Evolutionary conservation across 2,888 invertebrate species (phyloP), one percentile per base, ranked within the genome.

Genomic region (Pseudococcus longispinus): DNA sequence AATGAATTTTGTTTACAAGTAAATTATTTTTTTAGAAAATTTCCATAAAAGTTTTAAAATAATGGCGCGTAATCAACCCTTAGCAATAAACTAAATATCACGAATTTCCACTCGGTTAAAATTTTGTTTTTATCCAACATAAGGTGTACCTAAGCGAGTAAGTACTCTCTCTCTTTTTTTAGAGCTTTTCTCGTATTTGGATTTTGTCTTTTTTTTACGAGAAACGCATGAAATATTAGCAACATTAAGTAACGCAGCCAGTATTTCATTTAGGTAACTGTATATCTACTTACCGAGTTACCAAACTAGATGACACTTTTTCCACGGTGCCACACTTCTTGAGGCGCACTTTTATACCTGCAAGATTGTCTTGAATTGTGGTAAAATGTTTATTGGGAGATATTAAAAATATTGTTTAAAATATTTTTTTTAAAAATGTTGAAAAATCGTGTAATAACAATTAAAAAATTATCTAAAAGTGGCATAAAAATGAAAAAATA

Each of bases 11-110:
- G 29, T 74, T 74, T 74, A 74, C 74, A 65, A 65, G 65, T 74
- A 32, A 74, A 32, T 74, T 37, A 74, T 37, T 74, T 51, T 51
- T 51, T 74, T 74, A 74, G 13, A 74, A 32, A 32, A 74, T 74
- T 74, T 74, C 74, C n/a, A 74, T 74, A 74, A 74, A 74, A 74
- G 74, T 29, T 74, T 74, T 37, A n/a, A 74, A 74, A 74, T 74
- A 74, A 74, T 74, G 74, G 37, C 32, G 32, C n/a, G 37, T 74
- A 74, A 74, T 74, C 74, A 74, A 74, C 32, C 37, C 37, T n/a
- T 32, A 29, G 29, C 37, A 74, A 74, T 74, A 37, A 74, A 74
- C 74, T 74, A 74, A 32, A 74, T 32, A 65, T 65, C 26, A 65
- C 65, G 26, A 65, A 65, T 65, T 65, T 65, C 65, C 26, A 26